Base-by-base conservation (phyloP, 2,888 invertebrate genomes). In the Lagria hirta region DNA sequence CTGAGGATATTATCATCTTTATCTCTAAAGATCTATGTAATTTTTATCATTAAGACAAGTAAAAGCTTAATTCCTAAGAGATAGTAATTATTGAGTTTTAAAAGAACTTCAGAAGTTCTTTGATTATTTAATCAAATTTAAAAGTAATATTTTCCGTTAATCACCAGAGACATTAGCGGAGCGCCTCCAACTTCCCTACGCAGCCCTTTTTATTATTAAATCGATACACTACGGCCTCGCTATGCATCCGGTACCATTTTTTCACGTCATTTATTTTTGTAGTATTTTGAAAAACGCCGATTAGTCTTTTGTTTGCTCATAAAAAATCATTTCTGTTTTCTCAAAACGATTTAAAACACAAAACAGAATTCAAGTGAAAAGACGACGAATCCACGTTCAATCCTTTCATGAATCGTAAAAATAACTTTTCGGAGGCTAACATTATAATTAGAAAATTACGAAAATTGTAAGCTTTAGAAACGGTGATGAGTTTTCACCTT, bases 401-500 rank as follows among this genome's bases (percentile, higher is more conserved):
- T 36, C 18, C 36, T 36, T 35, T 36, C 11, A 8, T 16, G 11
- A 24, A 15, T 23, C 24, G 23, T 34, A 34, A 34, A 29, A 16
- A 18, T 24, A 12, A 23, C 24, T 34, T 23, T n/a, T 34, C 16
- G 23, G 34, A 34, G 24, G 22, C 11, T 26, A 26, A 36, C 28
- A 43, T 36, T 33, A 24, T 36, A 43, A 43, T 43, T 43, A 30
- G 21, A 22, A 42, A 42, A 34, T 43, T 43, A 32, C 23, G 36
- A 20, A n/a, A 36, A 43, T 26, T 15, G 15, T 36, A 32, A 14
- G 15, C 20, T 20, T 12, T 13, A 24, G 38, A 27, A 43, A 49
- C n/a, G 46, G 47, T 48, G 46, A 48, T 37, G 47, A 52, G 30
- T 49, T 47, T 49, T 40, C 47, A 49, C 47, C 49, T 42, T 27